Percentiles rank a stretch among this genome's conserved stretches.
These are phyloP conservation scores for Cottus gobio DNA, from an alignment of 2,113 vertebrate genomes.

Conservation along the genomic window DNA sequence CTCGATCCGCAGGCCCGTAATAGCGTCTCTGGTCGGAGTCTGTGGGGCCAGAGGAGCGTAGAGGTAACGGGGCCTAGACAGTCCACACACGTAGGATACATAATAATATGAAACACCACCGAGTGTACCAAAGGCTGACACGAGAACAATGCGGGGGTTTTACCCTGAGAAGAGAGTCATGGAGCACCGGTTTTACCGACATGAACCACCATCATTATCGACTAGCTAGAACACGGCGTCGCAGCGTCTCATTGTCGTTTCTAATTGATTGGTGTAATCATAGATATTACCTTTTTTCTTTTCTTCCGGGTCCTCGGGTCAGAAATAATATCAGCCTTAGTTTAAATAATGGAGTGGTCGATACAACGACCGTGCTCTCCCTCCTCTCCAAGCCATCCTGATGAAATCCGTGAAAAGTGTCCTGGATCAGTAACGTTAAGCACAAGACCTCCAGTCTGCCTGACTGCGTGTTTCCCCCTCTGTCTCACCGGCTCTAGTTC, in stretches of 20 bases:
- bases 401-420: constrained; percentile 42
- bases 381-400: constrained; percentile 69
- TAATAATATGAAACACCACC: too few species aligned
- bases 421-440: background rate
- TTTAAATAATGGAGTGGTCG: constrained; percentile 45
- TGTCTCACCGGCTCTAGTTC: constrained; percentile 12
- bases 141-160: constrained; percentile 22
- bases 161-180: background rate
- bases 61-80: background rate
- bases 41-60: background rate
- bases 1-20: constrained; percentile 56
- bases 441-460: constrained; percentile 15
- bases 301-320: constrained; percentile 24
- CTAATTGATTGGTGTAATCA: background rate
- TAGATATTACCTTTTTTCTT: constrained; percentile 63
- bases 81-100: background rate
- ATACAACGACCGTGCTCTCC: constrained; percentile 44
- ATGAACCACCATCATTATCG: constrained; percentile 11
- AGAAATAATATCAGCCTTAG: constrained; percentile 27
- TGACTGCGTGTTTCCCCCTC: constrained; percentile 26
- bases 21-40: background rate
- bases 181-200: constrained; percentile 10
- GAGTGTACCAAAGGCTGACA: background rate
- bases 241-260: constrained; percentile 4
- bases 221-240: constrained; percentile 27